These are phyloP conservation scores for Entomobrya multifasciata DNA, from an alignment of 2,888 invertebrate genomes.

Conservation along the genomic window DNA sequence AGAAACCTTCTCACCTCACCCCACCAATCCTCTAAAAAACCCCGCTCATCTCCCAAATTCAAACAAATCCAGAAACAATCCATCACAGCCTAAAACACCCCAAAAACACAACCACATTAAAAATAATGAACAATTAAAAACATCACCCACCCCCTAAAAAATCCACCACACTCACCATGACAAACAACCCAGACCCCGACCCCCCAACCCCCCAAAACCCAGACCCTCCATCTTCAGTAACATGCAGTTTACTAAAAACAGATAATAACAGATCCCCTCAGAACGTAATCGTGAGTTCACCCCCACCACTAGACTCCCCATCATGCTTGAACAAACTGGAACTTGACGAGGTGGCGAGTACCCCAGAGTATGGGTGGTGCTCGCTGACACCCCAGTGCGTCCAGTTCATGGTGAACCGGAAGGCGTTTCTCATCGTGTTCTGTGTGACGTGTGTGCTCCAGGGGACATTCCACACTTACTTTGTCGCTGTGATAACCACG, in stretches of 20 bases:
- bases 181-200: too few species aligned
- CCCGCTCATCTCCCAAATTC: too few species aligned
- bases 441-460: conserved; percentile 90
- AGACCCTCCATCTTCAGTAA: too few species aligned
- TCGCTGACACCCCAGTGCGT: conserved; percentile 89
- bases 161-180: too few species aligned
- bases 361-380: conserved; percentile 85
- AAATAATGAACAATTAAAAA: too few species aligned
- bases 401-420: conserved; percentile 89
- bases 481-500: conserved; percentile 95
- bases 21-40: too few species aligned
- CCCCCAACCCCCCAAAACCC: too few species aligned
- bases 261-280: neutral
- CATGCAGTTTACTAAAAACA: too few species aligned
- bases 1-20: too few species aligned
- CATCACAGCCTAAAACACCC: neutral
- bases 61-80: neutral
- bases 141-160: too few species aligned
- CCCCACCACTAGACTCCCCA: neutral
- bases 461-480: conserved; percentile 97
- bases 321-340: neutral
- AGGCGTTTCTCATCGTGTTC: conserved; percentile 93
- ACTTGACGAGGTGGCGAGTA: neutral
- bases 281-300: too few species aligned
- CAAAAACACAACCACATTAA: too few species aligned